Base-by-base conservation (phyloP, 2,888 invertebrate species). In the Volucella inanis region DNA sequence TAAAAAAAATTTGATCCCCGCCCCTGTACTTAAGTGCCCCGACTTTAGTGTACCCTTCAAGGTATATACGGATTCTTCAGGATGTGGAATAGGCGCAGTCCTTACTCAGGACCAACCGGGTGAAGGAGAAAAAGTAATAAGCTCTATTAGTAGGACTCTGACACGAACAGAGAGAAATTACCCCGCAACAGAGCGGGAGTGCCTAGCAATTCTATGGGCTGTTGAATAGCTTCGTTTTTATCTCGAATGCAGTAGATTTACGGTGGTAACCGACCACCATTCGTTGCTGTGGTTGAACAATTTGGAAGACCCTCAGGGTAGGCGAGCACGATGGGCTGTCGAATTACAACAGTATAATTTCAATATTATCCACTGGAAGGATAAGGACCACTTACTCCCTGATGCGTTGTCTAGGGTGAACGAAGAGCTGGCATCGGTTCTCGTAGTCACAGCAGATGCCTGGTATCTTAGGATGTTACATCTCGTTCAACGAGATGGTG, bases 61-160 rank as follows among this genome's bases (percentile, higher is more conserved):
- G 8, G 57, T 80, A 3, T 74, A 84, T 22, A 64, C 72, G 0
- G 83, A 87, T 68, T 83, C 87, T 12, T 75, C 82, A 1, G 79
- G 67, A 14, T 65, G 43, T 22, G 79, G 75, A 0, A 38, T 87
- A 1, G 86, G 78, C 1, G 82, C 82, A 10, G 79, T 84, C 1
- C 54, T 87, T 3, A 81, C 68, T 1, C 87, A 68, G 31, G 31
- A 45, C 9, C 22, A 55, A 12, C 31, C 15, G 6, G 59, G 12
- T 10, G 62, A 54, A 2, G 61, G 50, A 14, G 76, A 87, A 52
- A 55, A 15, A 1, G 79, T 84, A 1, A 75, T 87, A 2, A 41
- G 68, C 18, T 85, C 85, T 45, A n/a, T 67, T 4, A 79, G 79
- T 8, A 18, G 79, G 2, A 68, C 76, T 1, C 14, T 64, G 12